Evolutionary conservation across 2,113 vertebrate genomes (phyloP), one percentile per base, ranked within the genome.

Genomic region (Toxostoma redivivum): DNA sequence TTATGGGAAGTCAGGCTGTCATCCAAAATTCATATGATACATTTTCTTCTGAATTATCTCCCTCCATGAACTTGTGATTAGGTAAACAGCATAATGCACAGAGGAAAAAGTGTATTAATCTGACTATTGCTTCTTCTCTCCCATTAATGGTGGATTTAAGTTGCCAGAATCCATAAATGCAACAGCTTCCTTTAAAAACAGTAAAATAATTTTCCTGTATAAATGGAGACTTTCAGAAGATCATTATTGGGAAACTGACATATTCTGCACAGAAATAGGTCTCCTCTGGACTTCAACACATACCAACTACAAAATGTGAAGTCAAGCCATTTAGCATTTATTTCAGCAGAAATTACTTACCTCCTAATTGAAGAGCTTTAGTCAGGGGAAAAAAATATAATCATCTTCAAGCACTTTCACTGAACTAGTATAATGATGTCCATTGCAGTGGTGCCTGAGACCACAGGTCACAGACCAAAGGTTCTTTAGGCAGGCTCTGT

Each of bases 181-280:
- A 95, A 94, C 95, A 94, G 89, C 86, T 96, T 95, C 83, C 94
- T 95, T 95, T 95, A 96, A 97, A 97, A 95, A 94, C 94, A 89
- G 83, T 92, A 94, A 96, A 97, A 97, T 95, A 94, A 95, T 95
- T 95, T 96, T 92, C 83, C 81, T 95, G 80, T 86, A 95, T 91
- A 97, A 97, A 92, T 79, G 80, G 69, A 96, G 95, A 95, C 92
- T 94, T 95, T 96, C 81, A 95, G 81, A 53, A 96, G 72, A 92
- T 95, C 91, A 92, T 97, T 96, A 96, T 72, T 95, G 89, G 84
- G 93, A 96, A 97, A 94, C 83, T 64, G 78, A 95, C 89, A 92
- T 85, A 92, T 92, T 95, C 91, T 77, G 91, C 81, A 92, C 89
- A 96, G 92, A 95, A 90, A 96, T 96, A 96, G 45, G 91, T 94